Base-by-base conservation (phyloP, 2,113 vertebrate genomes). In the Centropristis striata region DNA sequence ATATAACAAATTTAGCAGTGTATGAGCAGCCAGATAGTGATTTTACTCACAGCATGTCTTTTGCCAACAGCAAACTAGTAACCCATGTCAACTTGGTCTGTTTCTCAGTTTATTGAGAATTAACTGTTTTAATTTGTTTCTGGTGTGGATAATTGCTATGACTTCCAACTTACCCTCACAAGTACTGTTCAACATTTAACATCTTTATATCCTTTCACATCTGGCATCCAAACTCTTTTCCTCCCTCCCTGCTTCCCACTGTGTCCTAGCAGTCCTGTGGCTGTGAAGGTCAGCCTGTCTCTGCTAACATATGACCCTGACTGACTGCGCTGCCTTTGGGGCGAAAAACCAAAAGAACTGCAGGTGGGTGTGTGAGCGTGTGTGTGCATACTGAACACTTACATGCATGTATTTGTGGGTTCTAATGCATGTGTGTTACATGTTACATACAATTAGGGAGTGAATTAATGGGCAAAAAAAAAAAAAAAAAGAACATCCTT, bases 281-380 rank as follows among this genome's bases (percentile, higher is more conserved):
- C 51, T 74, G n/a, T 80, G 69, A 78, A 86, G 81, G 71, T 80
- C 85, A 58, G 14, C 21, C 53, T 59, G 61, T 66, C 46, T 79
- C 42, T 72, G 51, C 28, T 16, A 71, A 76, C 71, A 75, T 36
- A 59, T 28, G 5, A 76, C 73, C 47, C 72, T 68, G 55, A 85
- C 51, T 73, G 65, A 74, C 67, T 73, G 72, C 27, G 16, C 41
- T 53, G 55, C 51, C 75, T 77, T 66, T 66, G 28, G 49, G 58
- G 39, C 60, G 76, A 32, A 37, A 66, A 59, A n/a, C 60, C 20
- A 74, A 15, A 25, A 44, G 57, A 72, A 55, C 23, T 70, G 50
- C 37, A 18, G 10, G 51, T 65, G 16, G n/a, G n/a, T 71, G 25
- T 58, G 25, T 36, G 47, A 21, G 39, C 32, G 32, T 44, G 23